Base-by-base conservation (phyloP, 2,797 vertebrate genomes). In the Gila robusta region DNA sequence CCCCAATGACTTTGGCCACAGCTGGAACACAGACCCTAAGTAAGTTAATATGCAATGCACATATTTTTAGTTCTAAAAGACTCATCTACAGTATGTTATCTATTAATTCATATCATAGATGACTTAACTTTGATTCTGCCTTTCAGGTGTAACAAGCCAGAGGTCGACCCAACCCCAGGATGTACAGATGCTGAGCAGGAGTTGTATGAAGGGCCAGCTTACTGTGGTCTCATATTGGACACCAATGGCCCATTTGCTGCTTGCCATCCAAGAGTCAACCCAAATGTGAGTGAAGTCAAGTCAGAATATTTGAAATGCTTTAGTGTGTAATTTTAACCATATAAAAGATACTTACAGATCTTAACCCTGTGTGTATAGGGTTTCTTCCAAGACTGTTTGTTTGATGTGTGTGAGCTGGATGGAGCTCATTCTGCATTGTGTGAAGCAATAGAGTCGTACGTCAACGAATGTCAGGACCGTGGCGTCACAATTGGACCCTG, bases 401-500 rank as follows among this genome's bases (percentile, higher is more conserved):
- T 94, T 91, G 95, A 96, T 85, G 74, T 96, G 87, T 96, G 95
- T 91, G 94, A 92, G 62, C 88, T 96, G 92, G 93, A 92, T 1
- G 95, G 95, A 59, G 92, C 91, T 80, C 88, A 83, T 62, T 91
- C 91, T 11, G 87, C 93, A 67, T 89, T 96, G 87, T 96, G 95
- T 77, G 95, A 96, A 90, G 94, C 94, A 62, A 93, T 96, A 14
- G 95, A 96, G 90, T 91, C 95, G 14, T 96, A 96, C 2, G 92
- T 93, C 37, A 94, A 94, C 14, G 94, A 95, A 74, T 96, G 96
- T 85, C 96, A 96, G 89, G 95, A 96, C 82, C 94, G 93, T 0
- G 94, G 93, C 0, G 93, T 95, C 41, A 87, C 72, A 62, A 90
- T 96, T 5, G 89, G 92, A 84, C 26, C 92, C 17, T 96, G 95